Evolutionary conservation across 1,140 invertebrate species (phyloP).

Genomic region (Helicoverpa zea): DNA sequence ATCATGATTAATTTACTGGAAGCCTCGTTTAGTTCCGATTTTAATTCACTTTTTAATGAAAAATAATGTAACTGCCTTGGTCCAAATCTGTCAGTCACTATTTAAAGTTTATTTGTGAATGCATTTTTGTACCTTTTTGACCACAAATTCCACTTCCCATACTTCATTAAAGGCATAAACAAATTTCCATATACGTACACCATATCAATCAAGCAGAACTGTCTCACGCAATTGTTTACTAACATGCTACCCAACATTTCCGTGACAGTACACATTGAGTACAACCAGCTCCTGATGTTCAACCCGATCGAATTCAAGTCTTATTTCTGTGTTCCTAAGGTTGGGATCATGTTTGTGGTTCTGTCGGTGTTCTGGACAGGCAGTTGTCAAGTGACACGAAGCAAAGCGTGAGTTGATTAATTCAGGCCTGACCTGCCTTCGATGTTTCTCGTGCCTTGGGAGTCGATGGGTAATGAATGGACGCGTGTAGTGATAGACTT

Average conservation of each 20-base stretch:
- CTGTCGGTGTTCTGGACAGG: conserved; percentile 28
- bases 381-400: conserved; percentile 66
- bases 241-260: conserved; percentile 69
- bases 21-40: conserved; percentile 13
- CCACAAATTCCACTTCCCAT: not conserved
- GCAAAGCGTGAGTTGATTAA: conserved; percentile 69
- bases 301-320: conserved; percentile 30
- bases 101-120: no score
- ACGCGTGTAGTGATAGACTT: conserved; percentile 34
- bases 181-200: conserved; percentile 22
- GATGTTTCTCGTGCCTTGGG: conserved; percentile 60
- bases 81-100: no score
- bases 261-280: conserved; percentile 62
- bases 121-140: no score
- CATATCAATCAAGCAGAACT: conserved; percentile 57
- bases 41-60: not conserved
- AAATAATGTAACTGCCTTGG: not conserved
- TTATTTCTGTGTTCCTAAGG: conserved; percentile 39
- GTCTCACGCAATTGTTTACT: conserved; percentile 68
- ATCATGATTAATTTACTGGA: conserved; percentile 35
- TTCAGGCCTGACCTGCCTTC: conserved; percentile 66
- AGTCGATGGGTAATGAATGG: conserved; percentile 36
- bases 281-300: conserved; percentile 14
- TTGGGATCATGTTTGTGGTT: not conserved
- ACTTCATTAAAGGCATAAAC: conserved; percentile 4